Evolutionary conservation across 2,888 invertebrate species (phyloP).

Genomic region (Hartigia nigra): DNA sequence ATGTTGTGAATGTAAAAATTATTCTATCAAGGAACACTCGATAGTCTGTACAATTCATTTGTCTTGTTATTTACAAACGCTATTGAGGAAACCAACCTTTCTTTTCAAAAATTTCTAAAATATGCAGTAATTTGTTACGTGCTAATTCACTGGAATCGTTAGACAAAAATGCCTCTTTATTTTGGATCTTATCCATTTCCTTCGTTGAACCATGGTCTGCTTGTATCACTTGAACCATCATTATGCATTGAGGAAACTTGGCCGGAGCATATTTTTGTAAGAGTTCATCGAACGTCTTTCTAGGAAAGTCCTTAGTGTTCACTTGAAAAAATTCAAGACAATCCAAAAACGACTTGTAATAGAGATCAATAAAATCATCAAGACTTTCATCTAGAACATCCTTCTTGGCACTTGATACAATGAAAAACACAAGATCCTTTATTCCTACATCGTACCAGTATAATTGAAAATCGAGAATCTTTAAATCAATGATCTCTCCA

Average conservation of each 20-base stretch:
- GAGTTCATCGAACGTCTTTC: conserved; percentile 42
- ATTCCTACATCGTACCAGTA: conserved; percentile 51
- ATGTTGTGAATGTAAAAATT: too few species aligned
- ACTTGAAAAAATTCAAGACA: conserved; percentile 43
- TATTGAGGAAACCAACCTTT: conserved; percentile 48
- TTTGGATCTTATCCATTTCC: conserved; percentile 45
- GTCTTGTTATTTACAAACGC: too few species aligned
- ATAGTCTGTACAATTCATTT: too few species aligned
- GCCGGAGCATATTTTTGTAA: conserved; percentile 49
- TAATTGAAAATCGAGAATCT: conserved; percentile 63
- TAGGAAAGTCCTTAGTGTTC: conserved; percentile 36
- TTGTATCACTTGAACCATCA: conserved; percentile 63
- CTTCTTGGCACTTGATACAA: conserved; percentile 54
- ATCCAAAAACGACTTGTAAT: conserved; percentile 54
- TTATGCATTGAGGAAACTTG: conserved; percentile 55
- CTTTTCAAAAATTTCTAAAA: conserved; percentile 47
- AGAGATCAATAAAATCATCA: conserved; percentile 51
- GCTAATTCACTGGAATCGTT: conserved; percentile 46
- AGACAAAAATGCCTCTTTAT: conserved; percentile 44
- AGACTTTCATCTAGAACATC: conserved; percentile 52
- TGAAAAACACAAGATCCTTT: conserved; percentile 60
- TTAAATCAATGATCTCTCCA: conserved; percentile 48
- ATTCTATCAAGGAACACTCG: too few species aligned
- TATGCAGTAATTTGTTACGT: conserved; percentile 50
- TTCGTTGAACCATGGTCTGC: conserved; percentile 42